A percentile compares a stretch with the other conserved stretches of the same genome.
Evolutionary conservation across 2,888 invertebrate genomes (phyloP).

Genomic region (Psylliodes chrysocephalus): DNA sequence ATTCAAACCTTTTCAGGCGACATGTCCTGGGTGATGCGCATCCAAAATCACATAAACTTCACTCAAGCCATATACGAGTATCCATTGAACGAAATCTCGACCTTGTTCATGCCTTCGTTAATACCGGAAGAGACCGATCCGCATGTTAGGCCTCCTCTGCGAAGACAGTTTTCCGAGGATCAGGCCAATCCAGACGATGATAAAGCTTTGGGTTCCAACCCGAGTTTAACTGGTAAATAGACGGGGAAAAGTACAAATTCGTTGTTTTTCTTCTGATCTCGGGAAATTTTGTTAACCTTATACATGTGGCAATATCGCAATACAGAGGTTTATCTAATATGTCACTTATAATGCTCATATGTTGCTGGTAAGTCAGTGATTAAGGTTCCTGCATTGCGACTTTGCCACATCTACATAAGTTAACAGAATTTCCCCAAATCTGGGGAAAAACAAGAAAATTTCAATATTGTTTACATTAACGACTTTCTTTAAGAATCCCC

Average conservation of each 20-base stretch:
- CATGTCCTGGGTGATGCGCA: constrained; percentile 91
- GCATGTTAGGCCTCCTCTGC: constrained; percentile 41
- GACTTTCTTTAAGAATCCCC: constrained; percentile 15
- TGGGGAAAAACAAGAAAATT: too few species aligned
- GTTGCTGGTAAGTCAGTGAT: too few species aligned
- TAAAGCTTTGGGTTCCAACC: constrained; percentile 33
- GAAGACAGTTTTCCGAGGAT: constrained; percentile 47
- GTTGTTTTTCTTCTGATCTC: too few species aligned
- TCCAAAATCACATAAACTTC: constrained; percentile 83
- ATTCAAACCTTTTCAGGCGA: constrained; percentile 68
- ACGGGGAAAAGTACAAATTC: too few species aligned
- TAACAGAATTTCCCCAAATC: too few species aligned
- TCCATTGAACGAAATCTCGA: constrained; percentile 78
- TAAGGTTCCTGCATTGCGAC: too few species aligned
- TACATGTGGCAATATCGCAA: too few species aligned
- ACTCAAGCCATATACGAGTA: constrained; percentile 67
- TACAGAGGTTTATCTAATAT: too few species aligned
- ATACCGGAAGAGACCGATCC: constrained; percentile 38
- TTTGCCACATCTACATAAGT: too few species aligned
- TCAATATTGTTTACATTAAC: not conserved
- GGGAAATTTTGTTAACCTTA: too few species aligned
- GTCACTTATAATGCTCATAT: too few species aligned
- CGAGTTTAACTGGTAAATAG: constrained; percentile 38
- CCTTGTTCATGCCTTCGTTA: constrained; percentile 74
- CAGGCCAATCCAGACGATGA: constrained; percentile 32